Base-by-base conservation (phyloP, 1,140 invertebrate genomes). In the Acyrthosiphon pisum region DNA sequence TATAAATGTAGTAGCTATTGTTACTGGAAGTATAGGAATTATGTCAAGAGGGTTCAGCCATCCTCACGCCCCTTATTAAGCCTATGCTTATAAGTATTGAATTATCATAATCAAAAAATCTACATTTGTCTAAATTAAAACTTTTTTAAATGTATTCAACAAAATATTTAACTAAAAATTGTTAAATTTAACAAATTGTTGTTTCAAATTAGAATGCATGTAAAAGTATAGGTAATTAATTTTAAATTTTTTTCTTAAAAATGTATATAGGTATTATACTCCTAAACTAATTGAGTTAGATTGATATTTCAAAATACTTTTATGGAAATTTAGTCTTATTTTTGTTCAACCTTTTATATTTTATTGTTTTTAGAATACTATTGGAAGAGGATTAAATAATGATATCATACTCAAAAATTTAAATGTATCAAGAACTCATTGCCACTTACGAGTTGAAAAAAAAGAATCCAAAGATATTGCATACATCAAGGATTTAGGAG, bases 311-410 rank as follows among this genome's bases (percentile, higher is more conserved):
- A 26, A n/a, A 89, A 46, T 20, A 48, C 20, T 26, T 48, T 35
- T 23, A 50, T 87, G 46, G 4, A 37, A 83, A 0, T n/a, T 37
- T 20, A 35, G 18, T 8, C 0, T 22, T 81, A 41, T 44, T 23
- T 84, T 84, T 41, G 6, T n/a, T 68, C 11, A 86, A 86, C 3
- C 14, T 56, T 41, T 41, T 26, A 4, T 23, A 23, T 50, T 23
- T 53, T 35, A 41, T 76, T 91, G 0, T 84, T 84, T 84, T n/a
- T 53, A 93, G 91, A 93, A 93, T 93, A 93, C 91, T 41, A 84
- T 93, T 93, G 91, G 91, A 84, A 93, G 91, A 56, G 91, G 76
- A 22, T 93, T 93, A 86, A 53, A 84, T 44, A 93, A 93, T 84
- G 91, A 93, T 53, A 84, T 93, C 41, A 23, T 93, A 83, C n/a